Evolutionary conservation across 2,797 vertebrate genomes (phyloP).

Genomic region (Alectoris magna): DNA sequence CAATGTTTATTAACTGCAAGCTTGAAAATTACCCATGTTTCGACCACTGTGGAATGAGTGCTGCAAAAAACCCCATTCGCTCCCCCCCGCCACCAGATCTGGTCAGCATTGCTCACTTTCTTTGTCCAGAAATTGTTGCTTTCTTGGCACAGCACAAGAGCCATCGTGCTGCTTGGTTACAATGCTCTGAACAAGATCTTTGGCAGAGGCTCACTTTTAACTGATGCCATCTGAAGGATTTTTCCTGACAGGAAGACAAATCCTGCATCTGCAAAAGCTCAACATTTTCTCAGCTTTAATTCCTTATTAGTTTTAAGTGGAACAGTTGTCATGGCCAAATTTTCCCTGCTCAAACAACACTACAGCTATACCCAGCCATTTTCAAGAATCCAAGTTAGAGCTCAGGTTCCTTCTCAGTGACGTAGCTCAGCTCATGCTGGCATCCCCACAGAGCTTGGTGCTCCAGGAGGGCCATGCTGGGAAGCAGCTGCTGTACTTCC

Average conservation of each 20-base stretch:
- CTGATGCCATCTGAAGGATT: not conserved
- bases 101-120: not conserved
- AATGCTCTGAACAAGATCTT: accelerated
- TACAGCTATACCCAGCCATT: not conserved
- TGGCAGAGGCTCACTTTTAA: not conserved
- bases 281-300: not conserved
- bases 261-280: accelerated
- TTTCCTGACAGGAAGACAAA: not conserved
- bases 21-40: not conserved
- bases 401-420: too few relatives aligned
- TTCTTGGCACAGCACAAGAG: not conserved
- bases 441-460: not conserved
- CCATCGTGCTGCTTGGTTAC: accelerated
- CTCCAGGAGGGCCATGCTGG: too few relatives aligned
- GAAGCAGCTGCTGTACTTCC: not conserved
- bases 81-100: not conserved
- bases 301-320: not conserved
- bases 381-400: not conserved
- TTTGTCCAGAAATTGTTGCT: not conserved
- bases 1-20: not conserved
- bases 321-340: not conserved
- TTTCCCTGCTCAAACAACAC: not conserved
- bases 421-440: not conserved
- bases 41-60: not conserved
- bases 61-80: not conserved